Conservation (phyloP, 2,113 vertebrate genomes). For the Colossoma macropomum region DNA sequence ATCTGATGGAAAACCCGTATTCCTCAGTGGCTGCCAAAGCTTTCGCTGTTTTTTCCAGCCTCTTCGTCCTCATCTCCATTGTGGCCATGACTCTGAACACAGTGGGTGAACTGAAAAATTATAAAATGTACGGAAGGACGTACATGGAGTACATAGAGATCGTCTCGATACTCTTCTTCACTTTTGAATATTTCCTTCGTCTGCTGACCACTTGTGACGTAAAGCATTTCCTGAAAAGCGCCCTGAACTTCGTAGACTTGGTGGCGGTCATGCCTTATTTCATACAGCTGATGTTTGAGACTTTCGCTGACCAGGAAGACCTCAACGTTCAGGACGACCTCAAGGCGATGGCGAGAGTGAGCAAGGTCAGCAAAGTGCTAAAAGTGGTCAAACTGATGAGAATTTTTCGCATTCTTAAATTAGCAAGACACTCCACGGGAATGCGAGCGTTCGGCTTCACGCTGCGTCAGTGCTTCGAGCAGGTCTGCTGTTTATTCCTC, state of each 20-base stretch:
- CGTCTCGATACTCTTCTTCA: slow-evolving; percentile 87
- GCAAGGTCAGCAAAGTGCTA: slow-evolving; percentile 90
- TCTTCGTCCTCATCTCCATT: slow-evolving; percentile 89
- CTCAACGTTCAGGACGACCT: slow-evolving; percentile 80
- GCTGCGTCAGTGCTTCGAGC: slow-evolving; percentile 90
- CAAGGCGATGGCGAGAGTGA: slow-evolving; percentile 85
- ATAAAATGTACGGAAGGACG: slow-evolving; percentile 76
- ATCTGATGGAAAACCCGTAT: slow-evolving; percentile 89
- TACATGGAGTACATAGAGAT: slow-evolving; percentile 87
- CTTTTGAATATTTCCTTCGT: slow-evolving; percentile 84
- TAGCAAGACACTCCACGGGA: slow-evolving; percentile 89
- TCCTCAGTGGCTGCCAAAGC: slow-evolving; percentile 87
- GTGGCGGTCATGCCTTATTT: slow-evolving; percentile 92
- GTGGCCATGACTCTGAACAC: slow-evolving; percentile 90
- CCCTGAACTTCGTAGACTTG: slow-evolving; percentile 86
- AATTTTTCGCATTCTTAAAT: slow-evolving; percentile 91
- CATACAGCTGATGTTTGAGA: slow-evolving; percentile 85
- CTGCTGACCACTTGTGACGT: slow-evolving; percentile 83
- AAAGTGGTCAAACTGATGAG: slow-evolving; percentile 90
- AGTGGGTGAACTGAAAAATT: slow-evolving; percentile 82
- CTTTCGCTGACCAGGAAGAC: slow-evolving; percentile 73
- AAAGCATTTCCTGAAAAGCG: slow-evolving; percentile 83
- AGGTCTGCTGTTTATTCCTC: slow-evolving; percentile 90
- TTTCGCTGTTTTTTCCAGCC: slow-evolving; percentile 86
- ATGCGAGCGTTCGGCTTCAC: slow-evolving; percentile 92